These are phyloP conservation scores for Ennomos erosarius DNA, from an alignment of 2,888 invertebrate genomes.

Conservation along the genomic window DNA sequence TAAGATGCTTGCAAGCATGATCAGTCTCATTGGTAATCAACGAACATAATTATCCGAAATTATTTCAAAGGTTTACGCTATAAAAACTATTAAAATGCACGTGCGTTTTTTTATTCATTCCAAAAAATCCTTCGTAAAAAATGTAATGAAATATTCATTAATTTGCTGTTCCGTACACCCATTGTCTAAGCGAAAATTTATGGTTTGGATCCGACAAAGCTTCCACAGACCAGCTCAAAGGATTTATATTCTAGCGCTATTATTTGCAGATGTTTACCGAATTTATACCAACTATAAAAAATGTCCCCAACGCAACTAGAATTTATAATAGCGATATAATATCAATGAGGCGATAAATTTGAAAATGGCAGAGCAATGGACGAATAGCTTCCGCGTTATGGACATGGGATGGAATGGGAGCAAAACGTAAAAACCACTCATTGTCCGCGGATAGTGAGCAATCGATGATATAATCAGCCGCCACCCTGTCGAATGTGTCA, in stretches of 20 bases:
- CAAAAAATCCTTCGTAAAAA: constrained; percentile 45
- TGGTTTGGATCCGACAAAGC: constrained; percentile 49
- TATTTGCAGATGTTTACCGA: constrained; percentile 61
- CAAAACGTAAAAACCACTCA: constrained; percentile 42
- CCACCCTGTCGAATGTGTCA: constrained; percentile 44
- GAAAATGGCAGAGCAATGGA: constrained; percentile 48
- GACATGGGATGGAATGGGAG: constrained; percentile 36
- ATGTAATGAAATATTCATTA: constrained; percentile 74
- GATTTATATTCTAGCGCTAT: constrained; percentile 63
- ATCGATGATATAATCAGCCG: constrained; percentile 47
- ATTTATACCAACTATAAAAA: constrained; percentile 74
- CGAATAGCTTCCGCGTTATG: constrained; percentile 42
- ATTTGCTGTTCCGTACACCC: constrained; percentile 58
- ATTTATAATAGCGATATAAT: constrained; percentile 56
- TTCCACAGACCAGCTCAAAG: constrained; percentile 37
- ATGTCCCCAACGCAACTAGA: constrained; percentile 54
- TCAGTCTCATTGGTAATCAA: constrained; percentile 51
- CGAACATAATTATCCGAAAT: constrained; percentile 47
- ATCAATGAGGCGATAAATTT: constrained; percentile 60
- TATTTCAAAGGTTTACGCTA: constrained; percentile 45
- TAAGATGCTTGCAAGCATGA: constrained; percentile 7
- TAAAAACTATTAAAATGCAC: constrained; percentile 55
- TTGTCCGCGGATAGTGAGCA: constrained; percentile 42
- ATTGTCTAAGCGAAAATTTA: constrained; percentile 71
- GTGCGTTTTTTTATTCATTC: constrained; percentile 41